phyloP scores from a whole-genome alignment of 2,113 vertebrate genomes.

The Ailuropoda melanoleuca region DNA sequence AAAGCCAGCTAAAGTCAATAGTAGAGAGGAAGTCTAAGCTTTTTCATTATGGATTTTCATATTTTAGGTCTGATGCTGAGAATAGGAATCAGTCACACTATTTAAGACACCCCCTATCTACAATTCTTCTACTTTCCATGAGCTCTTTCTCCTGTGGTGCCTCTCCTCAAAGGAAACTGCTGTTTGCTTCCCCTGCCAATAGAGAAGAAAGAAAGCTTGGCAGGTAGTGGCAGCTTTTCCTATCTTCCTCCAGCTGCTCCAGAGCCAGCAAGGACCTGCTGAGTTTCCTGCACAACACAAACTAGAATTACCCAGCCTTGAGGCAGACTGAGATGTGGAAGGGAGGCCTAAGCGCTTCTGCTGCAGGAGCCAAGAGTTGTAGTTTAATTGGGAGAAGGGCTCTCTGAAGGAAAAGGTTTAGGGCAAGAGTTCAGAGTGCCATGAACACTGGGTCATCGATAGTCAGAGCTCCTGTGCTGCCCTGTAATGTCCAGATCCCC shows the following conservation, averaged over 20 bases:
- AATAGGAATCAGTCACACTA: background rate
- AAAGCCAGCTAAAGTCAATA: background rate
- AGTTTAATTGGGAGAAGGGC: background rate
- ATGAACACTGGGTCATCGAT: fast-evolving
- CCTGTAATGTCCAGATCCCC: background rate
- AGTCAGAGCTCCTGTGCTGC: background rate
- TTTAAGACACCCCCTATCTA: background rate
- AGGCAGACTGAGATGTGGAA: background rate
- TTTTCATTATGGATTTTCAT: background rate
- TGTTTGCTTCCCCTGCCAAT: background rate
- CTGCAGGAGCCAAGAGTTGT: background rate
- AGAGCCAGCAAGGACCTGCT: background rate
- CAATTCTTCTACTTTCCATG: background rate
- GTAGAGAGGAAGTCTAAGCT: background rate
- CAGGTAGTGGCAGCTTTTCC: background rate
- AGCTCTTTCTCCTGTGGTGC: background rate
- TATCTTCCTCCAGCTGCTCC: background rate
- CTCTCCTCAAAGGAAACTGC: background rate
- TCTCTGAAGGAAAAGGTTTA: background rate
- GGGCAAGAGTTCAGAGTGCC: background rate
- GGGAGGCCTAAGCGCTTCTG: background rate
- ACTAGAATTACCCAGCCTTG: background rate
- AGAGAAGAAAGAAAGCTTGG: background rate
- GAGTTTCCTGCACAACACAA: background rate
- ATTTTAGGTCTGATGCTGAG: background rate